A percentile compares a stretch with the other conserved stretches of the same genome.
These are phyloP conservation scores for Saccostrea glomerata DNA, from an alignment of 1,140 invertebrate species.

Conservation along the genomic window DNA sequence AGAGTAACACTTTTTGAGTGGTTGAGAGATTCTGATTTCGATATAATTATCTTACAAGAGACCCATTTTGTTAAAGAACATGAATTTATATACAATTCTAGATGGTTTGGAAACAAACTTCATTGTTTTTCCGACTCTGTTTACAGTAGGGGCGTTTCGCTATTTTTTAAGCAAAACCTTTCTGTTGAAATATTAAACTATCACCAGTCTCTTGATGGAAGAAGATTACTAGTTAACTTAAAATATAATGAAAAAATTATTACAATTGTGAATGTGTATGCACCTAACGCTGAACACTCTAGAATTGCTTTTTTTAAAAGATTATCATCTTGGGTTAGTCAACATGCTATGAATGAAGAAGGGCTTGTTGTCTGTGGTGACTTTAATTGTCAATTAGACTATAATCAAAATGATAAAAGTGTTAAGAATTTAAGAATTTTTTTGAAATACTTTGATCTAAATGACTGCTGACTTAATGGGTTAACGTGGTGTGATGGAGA, in stretches of 20 bases:
- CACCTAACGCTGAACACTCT: background rate
- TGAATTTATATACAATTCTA: no score
- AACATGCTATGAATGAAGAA: background rate
- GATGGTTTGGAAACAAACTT: no score
- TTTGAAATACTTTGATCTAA: background rate
- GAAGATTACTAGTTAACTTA: background rate
- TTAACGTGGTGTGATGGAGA: background rate
- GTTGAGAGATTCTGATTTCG: no score
- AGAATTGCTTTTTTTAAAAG: conserved; percentile 3
- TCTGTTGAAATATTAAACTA: background rate
- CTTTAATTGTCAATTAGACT: background rate
- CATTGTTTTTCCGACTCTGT: no score
- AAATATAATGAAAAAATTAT: conserved; percentile 16
- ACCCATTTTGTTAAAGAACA: no score
- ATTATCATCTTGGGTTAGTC: background rate
- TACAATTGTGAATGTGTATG: background rate
- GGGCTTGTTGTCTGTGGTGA: no score
- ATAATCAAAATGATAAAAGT: background rate
- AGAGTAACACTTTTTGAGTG: no score
- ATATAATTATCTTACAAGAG: no score
- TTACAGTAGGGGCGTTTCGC: no score
- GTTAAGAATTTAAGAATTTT: background rate
- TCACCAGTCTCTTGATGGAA: background rate
- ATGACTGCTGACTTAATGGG: background rate
- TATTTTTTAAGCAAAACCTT: background rate